Base-by-base conservation (phyloP, 2,797 vertebrate genomes). In the Darevskia nairensis region DNA sequence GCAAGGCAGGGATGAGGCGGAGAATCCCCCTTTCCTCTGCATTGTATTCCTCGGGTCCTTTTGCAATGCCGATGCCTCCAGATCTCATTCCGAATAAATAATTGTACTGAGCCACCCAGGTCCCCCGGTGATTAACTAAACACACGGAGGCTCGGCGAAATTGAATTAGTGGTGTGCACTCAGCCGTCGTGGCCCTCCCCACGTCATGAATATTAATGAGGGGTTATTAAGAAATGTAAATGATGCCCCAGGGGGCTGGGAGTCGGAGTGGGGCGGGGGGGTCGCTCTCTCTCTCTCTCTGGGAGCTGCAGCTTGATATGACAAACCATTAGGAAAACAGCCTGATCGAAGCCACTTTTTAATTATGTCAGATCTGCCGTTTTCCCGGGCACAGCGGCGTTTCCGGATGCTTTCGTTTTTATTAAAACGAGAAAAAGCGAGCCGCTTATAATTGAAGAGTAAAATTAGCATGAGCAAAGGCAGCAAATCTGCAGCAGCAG, bases 71-170 rank as follows among this genome's bases (percentile, higher is more conserved):
- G 94, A 95, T 95, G 96, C 95, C 95, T 95, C 89, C 1, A 95
- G 96, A 96, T 96, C 96, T 96, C 97, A 97, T 97, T 97, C 96
- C 88, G 86, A 97, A 97, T 97, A 97, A 97, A 97, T 97, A 96
- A 97, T 97, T 96, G 96, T 96, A 94, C 96, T 83, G 95, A 96
- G 96, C 94, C 95, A 94, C 96, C 96, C 90, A 0, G 93, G 95
- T 96, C 96, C 96, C 96, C 95, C 92, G 91, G 96, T 96, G 97
- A 97, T 97, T 96, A 97, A 96, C 96, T 96, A 96, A 97, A 96
- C 96, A 97, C 94, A 95, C 95, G 32, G 81, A 96, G 95, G 94
- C 94, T 92, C 89, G 89, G 95, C 89, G 95, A 96, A 97, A 97
- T 97, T 97, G 97, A 97, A 97, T 97, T 97, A 97, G 96, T 95